These are phyloP conservation scores for Mythimna lalbum DNA, from an alignment of 2,888 invertebrate species.

Conservation along the genomic window DNA sequence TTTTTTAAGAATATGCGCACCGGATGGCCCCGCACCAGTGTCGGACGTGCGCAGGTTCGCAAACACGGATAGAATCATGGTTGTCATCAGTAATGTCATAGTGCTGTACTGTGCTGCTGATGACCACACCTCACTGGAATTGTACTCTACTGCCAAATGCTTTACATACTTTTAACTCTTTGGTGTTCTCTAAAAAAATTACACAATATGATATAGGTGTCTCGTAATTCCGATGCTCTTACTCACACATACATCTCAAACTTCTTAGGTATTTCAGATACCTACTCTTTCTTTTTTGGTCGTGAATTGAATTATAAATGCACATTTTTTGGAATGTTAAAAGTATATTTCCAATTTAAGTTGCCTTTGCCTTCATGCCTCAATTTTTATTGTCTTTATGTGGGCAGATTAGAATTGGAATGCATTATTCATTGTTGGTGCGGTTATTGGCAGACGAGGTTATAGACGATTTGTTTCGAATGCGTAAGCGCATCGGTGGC, in stretches of 20 bases:
- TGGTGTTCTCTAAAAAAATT: conserved; percentile 11
- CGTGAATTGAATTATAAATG: conserved; percentile 17
- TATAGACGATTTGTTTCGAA: conserved; percentile 75
- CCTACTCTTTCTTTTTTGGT: conserved; percentile 38
- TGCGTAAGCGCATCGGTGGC: conserved; percentile 79
- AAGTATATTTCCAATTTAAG: conserved; percentile 41
- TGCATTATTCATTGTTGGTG: conserved; percentile 60
- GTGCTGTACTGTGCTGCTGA: conserved; percentile 49
- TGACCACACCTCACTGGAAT: conserved; percentile 20
- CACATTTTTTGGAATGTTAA: conserved; percentile 38
- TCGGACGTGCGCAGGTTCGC: conserved; percentile 74
- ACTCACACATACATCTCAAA: conserved; percentile 25
- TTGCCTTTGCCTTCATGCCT: conserved; percentile 45
- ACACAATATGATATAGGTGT: conserved; percentile 35
- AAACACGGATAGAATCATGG: conserved; percentile 65
- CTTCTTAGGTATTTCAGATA: conserved; percentile 39
- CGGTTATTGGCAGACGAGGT: conserved; percentile 75
- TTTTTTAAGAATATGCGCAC: conserved; percentile 71
- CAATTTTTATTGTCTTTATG: conserved; percentile 56
- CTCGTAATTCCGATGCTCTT: conserved; percentile 38
- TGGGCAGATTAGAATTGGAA: conserved; percentile 56
- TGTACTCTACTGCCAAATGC: conserved; percentile 19
- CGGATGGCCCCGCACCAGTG: conserved; percentile 73
- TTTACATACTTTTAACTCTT: conserved; percentile 14
- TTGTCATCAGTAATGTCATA: conserved; percentile 61